Evolutionary conservation across 2,888 invertebrate species (phyloP).

Genomic region (Cryptophagus acutangulus): DNA sequence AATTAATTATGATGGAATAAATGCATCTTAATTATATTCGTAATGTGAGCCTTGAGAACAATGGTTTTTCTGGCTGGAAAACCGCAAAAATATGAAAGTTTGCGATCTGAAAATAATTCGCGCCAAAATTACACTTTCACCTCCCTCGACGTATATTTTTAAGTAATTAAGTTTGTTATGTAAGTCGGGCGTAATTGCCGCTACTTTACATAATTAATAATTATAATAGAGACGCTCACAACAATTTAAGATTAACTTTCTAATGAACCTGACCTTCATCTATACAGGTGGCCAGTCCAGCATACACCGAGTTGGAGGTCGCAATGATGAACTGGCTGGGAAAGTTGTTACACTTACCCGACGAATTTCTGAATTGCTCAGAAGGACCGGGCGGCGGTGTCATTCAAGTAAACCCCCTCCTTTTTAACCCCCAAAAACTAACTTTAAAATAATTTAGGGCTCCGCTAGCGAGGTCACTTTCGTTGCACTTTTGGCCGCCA

Average conservation of each 20-base stretch:
- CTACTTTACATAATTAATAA: no score
- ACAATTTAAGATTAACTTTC: conserved; percentile 2
- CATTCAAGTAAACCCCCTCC: conserved; percentile 60
- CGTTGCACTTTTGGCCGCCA: conserved; percentile 75
- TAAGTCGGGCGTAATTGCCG: no score
- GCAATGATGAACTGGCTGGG: conserved; percentile 92
- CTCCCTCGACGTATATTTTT: no score
- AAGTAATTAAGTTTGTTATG: no score
- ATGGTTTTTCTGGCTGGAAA: no score
- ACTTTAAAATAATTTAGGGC: conserved; percentile 53
- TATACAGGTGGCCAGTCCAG: conserved; percentile 48
- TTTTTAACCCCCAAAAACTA: neutral
- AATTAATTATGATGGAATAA: no score
- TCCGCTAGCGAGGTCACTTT: conserved; percentile 89
- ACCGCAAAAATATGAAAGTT: no score
- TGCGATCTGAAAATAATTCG: no score
- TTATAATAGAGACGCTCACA: no score
- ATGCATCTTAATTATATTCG: no score
- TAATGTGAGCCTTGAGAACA: no score
- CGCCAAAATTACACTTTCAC: no score
- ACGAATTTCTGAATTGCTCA: conserved; percentile 72
- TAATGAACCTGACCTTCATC: conserved; percentile 9
- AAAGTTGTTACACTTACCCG: conserved; percentile 75
- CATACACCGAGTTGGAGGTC: conserved; percentile 89
- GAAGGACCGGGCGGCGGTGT: conserved; percentile 79